Base-by-base conservation (phyloP, 2,797 vertebrate species). In the Acanthopagrus latus region DNA sequence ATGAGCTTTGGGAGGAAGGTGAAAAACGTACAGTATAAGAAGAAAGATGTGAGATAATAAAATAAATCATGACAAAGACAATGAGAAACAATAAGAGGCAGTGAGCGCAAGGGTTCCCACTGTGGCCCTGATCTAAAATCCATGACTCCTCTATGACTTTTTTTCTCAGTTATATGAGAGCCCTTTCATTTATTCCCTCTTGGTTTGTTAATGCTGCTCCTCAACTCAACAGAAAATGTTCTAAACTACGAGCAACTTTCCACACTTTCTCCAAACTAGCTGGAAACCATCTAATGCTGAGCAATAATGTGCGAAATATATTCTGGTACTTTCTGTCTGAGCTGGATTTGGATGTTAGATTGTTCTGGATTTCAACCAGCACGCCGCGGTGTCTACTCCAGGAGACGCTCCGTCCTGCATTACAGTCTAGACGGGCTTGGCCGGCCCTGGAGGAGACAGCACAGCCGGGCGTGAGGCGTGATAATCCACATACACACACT, bases 361-460 rank as follows among this genome's bases (percentile, higher is more conserved):
- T 82, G 60, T 86, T 88, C 72, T 92, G 91, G 89, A 87, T 76
- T 63, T 55, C 55, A 67, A 86, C 85, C 86, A 90, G 77, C 76
- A 57, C 25, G 46, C 56, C 25, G 48, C 64, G 73, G 48, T 50
- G 10, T 71, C 75, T 74, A 56, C 51, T 69, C 60, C 54, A 60
- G 71, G 57, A 77, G 70, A 84, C 58, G 55, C 57, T 86, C 87
- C 86, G 78, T 54, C 65, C 75, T 64, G 86, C 85, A 90, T 85
- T 74, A 80, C 44, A 82, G 87, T 85, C 89, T 87, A 87, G 85
- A 91, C 81, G 10, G 72, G 70, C 48, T 80, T 68, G 72, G 72
- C 67, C 38, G 16, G 72, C 65, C 60, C 18, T 2, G 66, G 66
- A 64, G 59, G 64, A 84, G 72, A 76, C 38, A 44, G 70, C 70